Evolutionary conservation across 2,113 vertebrate genomes (phyloP), one percentile per base, ranked within the genome.

Genomic region (Galeopterus variegatus): DNA sequence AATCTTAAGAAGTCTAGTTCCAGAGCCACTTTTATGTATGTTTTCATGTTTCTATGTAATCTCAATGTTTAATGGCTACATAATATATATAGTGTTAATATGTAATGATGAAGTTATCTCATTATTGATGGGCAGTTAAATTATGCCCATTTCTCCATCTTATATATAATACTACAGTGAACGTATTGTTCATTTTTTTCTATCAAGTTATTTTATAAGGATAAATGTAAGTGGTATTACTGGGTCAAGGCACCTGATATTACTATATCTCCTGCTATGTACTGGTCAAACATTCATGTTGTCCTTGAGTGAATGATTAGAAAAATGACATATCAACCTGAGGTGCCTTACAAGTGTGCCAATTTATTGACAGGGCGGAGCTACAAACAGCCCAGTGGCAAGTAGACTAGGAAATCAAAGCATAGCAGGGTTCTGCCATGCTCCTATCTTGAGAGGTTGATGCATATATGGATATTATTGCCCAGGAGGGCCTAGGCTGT

Each of bases 21-120:
- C 28, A 88, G 62, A 92, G 14, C 19, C n/a, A 80, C 23, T 58
- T 65, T 72, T 13, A 33, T 93, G 0, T 70, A 50, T 82, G 5
- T 82, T 88, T 96, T 88, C 17, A 91, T 87, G 56, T 58, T 87
- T 88, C 17, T 83, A 7, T 70, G 50, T 56, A 19, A n/a, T 94
- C 19, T 94, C 77, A 83, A 0, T 92, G 62, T 69, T 92, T 70
- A 88, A 50, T 83, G 83, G n/a, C 45, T n/a, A 26, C 23, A 26
- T 92, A 19, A 41, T 60, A 50, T 72, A 33, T 52, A 60, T 54
- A 45, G 24, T 70, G 48, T 83, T 88, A 83, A 19, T 83, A 8
- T 92, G 45, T 82, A 50, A 83, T 77, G 77, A 41, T 75, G 31
- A 76, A 83, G 56, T 54, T 65, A 54, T 75, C 18, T 48, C 50